Conservation (phyloP, 2,113 vertebrate genomes). For the Eptesicus fuscus region DNA sequence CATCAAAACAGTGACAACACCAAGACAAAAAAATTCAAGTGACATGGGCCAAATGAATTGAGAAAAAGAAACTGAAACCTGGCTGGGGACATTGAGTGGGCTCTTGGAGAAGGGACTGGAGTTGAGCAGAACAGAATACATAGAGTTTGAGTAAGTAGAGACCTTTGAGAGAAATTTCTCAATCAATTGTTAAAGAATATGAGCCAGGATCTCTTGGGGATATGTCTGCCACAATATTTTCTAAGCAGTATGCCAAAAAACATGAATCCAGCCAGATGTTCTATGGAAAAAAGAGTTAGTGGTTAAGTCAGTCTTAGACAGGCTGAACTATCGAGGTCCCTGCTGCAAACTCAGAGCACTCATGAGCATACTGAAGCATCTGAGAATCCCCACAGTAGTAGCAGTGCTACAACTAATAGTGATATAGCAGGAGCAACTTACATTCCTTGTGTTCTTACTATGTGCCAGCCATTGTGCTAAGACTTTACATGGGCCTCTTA, state of each 20-base stretch:
- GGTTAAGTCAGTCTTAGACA: background rate
- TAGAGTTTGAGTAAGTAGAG: background rate
- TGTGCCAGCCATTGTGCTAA: background rate
- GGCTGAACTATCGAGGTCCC: background rate
- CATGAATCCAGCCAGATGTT: background rate
- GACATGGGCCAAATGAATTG: background rate
- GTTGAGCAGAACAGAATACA: background rate
- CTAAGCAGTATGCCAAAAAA: background rate
- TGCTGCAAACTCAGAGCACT: background rate
- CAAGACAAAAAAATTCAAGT: background rate
- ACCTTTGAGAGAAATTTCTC: background rate
- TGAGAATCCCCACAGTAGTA: background rate
- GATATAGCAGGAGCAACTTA: background rate
- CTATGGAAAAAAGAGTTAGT: background rate
- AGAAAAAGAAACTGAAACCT: background rate
- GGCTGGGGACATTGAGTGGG: too few relatives aligned
- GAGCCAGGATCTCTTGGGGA: background rate
- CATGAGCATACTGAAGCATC: background rate
- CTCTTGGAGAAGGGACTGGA: background rate
- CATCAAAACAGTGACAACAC: background rate
- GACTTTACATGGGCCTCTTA: background rate
- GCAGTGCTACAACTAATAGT: background rate
- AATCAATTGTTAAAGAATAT: background rate
- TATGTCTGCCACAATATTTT: background rate
- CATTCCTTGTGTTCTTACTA: background rate